Conservation (phyloP, 1,140 invertebrate genomes). For the Anoplophora glabripennis region DNA sequence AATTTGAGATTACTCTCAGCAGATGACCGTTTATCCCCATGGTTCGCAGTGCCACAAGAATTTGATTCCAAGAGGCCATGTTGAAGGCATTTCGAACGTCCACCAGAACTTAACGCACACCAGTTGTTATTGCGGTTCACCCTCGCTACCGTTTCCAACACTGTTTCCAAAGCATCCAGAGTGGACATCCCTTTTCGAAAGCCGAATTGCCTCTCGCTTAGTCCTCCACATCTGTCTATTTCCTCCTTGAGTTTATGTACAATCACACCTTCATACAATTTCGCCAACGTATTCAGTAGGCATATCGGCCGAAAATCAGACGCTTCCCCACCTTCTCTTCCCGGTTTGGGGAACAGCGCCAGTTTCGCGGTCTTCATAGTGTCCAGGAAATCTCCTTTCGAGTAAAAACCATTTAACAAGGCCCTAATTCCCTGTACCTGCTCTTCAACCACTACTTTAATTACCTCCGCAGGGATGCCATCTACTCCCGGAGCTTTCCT, state of each 20-base stretch:
- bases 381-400: slow-evolving; percentile 40
- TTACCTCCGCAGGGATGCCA: slow-evolving; percentile 33
- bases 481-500: slow-evolving; percentile 44
- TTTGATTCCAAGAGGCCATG: slow-evolving; percentile 46
- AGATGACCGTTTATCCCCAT: slow-evolving; percentile 29
- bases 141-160: slow-evolving; percentile 22
- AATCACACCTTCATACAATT: slow-evolving; percentile 43
- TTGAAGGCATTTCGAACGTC: slow-evolving; percentile 53
- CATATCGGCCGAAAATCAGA: slow-evolving; percentile 49
- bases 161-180: slow-evolving; percentile 38
- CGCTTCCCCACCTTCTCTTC: slow-evolving; percentile 28
- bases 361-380: slow-evolving; percentile 47
- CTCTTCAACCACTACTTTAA: slow-evolving; percentile 19
- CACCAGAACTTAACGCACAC: slow-evolving; percentile 37
- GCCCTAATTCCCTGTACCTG: slow-evolving; percentile 30
- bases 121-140: no score
- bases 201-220: slow-evolving; percentile 44
- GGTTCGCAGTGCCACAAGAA: background rate
- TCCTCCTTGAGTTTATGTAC: slow-evolving; percentile 22
- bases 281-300: slow-evolving; percentile 46
- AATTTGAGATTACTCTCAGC: slow-evolving; percentile 36
- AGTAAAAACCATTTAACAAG: no score
- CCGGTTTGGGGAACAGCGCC: slow-evolving; percentile 39
- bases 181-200: slow-evolving; percentile 42
- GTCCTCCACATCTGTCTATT: slow-evolving; percentile 16